Conservation (phyloP, 2,113 vertebrate species). For the Actinemys pallida region DNA sequence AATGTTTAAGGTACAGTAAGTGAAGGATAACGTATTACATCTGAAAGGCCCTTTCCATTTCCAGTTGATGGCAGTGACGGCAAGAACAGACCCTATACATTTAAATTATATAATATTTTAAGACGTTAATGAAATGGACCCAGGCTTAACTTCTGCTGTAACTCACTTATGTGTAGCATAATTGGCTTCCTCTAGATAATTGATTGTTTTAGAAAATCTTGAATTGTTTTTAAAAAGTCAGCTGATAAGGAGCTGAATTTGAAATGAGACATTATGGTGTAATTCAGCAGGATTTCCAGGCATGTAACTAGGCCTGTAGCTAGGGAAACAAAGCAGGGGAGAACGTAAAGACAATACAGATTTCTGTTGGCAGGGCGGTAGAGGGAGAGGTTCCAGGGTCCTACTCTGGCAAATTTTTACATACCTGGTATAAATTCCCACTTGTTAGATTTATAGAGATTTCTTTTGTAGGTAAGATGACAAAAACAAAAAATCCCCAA, state of each 20-base stretch:
- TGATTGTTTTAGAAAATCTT: neutral
- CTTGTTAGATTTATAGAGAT: neutral
- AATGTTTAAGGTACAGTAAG: neutral
- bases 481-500: neutral
- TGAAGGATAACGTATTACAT: neutral
- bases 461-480: neutral
- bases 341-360: neutral
- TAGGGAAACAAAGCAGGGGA: neutral
- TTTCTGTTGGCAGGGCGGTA: neutral
- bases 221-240: neutral
- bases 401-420: neutral
- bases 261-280: neutral
- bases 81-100: neutral
- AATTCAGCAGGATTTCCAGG: neutral
- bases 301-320: neutral
- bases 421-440: neutral
- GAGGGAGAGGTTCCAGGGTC: neutral
- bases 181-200: neutral
- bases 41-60: neutral
- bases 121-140: neutral
- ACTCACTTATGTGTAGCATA: neutral
- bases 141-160: neutral
- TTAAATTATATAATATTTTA: neutral
- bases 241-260: neutral
- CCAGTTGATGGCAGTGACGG: neutral